phyloP scores from a whole-genome alignment of 2,797 vertebrate genomes.

The Sebastes umbrosus region DNA sequence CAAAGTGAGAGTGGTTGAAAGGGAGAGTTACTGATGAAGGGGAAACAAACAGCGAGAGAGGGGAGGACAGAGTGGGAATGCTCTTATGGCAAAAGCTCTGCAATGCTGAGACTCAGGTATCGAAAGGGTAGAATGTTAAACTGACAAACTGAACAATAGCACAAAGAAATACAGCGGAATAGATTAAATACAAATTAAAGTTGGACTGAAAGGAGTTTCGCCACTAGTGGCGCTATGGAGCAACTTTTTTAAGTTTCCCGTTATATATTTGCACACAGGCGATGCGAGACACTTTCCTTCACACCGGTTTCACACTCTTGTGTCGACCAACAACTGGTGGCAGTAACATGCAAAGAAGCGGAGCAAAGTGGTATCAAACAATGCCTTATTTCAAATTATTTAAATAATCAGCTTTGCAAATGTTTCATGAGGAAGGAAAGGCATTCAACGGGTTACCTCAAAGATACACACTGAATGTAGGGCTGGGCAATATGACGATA shows the following conservation, averaged over 20 bases:
- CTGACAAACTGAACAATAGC: not conserved
- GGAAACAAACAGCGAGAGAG: slow-evolving; percentile 4
- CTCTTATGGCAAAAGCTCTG: not conserved
- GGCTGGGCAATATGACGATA: too few species aligned
- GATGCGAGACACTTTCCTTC: accelerated
- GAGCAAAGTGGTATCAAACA: not conserved
- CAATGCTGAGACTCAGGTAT: not conserved
- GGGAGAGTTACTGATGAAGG: slow-evolving; percentile 39
- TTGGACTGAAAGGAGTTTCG: not conserved
- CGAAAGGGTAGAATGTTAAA: not conserved
- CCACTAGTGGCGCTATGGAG: not conserved
- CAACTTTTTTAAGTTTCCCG: not conserved
- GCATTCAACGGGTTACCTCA: not conserved
- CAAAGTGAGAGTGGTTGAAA: slow-evolving; percentile 59
- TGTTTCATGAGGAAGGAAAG: not conserved
- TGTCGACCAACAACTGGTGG: not conserved
- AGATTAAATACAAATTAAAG: not conserved
- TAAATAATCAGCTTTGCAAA: not conserved
- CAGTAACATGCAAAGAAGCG: not conserved
- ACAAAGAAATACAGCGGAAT: not conserved
- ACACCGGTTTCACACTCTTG: not conserved
- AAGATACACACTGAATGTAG: not conserved
- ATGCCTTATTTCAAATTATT: too few species aligned
- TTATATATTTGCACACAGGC: not conserved
- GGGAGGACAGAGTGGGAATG: not conserved